Evolutionary conservation across 92 coral and sea anemone genomes (phyloP).

Genomic region (Diadumene lineata): DNA sequence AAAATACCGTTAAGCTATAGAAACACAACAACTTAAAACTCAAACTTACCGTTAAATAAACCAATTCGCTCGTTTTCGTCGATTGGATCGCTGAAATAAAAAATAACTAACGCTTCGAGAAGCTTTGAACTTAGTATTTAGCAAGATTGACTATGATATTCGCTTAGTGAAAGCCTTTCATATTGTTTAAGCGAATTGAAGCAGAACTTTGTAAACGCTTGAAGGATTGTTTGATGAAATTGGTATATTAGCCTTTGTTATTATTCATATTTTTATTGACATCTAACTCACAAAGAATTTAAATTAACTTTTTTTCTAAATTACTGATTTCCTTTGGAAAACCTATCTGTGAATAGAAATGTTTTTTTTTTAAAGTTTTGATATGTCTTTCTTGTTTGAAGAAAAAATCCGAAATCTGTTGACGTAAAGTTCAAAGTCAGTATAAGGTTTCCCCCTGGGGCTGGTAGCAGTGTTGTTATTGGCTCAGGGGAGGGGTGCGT

Average conservation of each 20-base stretch:
- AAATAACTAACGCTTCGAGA: not conserved
- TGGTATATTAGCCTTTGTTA: constrained; percentile 3
- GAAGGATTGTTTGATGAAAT: constrained; percentile 2
- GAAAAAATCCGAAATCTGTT: not conserved
- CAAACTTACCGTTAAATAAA: not conserved
- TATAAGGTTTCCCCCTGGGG: not conserved
- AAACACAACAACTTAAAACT: constrained; percentile 1
- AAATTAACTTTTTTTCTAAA: no score
- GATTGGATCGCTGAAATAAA: not conserved
- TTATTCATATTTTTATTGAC: not conserved
- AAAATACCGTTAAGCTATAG: not conserved
- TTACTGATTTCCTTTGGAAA: no score
- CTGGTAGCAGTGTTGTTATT: not conserved
- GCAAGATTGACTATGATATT: not conserved
- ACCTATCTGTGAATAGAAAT: no score
- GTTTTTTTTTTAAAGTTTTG: no score
- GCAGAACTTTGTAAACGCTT: constrained; percentile 11
- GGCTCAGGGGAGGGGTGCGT: not conserved
- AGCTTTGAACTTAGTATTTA: not conserved
- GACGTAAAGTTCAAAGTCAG: not conserved
- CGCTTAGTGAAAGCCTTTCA: not conserved
- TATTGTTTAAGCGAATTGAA: constrained; percentile 18
- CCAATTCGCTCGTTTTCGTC: not conserved
- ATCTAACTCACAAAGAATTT: constrained; percentile 1
- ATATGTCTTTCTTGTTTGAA: no score